Evolutionary conservation across 2,888 invertebrate genomes (phyloP), one percentile per base, ranked within the genome.

Genomic region (Aporophyla nigra): DNA sequence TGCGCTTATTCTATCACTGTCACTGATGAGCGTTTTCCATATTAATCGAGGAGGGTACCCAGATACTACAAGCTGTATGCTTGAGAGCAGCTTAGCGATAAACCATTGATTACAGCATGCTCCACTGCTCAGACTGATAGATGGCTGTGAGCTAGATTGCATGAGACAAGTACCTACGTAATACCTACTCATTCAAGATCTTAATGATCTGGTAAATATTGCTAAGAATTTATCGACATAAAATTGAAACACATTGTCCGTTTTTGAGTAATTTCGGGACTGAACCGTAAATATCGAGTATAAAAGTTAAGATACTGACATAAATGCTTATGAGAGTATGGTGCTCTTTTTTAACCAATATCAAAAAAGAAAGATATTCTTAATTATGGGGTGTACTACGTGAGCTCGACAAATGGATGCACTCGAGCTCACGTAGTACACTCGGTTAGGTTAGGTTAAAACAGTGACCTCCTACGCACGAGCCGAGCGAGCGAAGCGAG

Each of bases 31-130:
- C 19, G 46, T 43, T 58, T 58, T 59, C 27, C 21, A 74, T 74
- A 9, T 19, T 27, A 59, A 61, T 16, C 9, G 9, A 6, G 12
- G 27, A 61, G 16, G 21, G 46, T 54, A 40, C n/a, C 5, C 21
- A 78, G 54, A 5, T 43, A 65, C 16, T 62, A n/a, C 21, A 61
- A 43, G 78, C 66, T 67, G 19, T 78, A 43, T 51, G 59, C 49
- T 70, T 51, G 40, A 51, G 70, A 56, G 65, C 33, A 66, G 65
- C 54, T 70, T 51, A 69, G 70, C 59, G 65, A 78, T 83, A 81
- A 70, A 74, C 62, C 69, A 82, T 82, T 80, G 74, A 82, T 84
- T 80, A 69, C 66, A 49, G 10, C 59, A 65, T 65, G 84, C 79
- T 78, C 43, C 70, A 65, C 9, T 69, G 65, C 70, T 14, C 56